phyloP scores from a whole-genome alignment of 2,113 vertebrate species.

The Mungos mungo region DNA sequence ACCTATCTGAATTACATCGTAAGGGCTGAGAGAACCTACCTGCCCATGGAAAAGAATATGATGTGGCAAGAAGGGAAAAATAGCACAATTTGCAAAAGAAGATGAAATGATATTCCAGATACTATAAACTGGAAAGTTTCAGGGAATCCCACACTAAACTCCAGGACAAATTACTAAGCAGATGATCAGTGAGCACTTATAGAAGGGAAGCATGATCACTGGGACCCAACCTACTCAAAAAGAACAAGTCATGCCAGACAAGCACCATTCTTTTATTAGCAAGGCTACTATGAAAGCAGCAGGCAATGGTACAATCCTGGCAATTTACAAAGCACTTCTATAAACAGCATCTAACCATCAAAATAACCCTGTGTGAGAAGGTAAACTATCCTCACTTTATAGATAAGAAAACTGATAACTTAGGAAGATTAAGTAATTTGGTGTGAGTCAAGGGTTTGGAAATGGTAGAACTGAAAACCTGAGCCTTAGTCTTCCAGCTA shows the following conservation, averaged over 20 bases:
- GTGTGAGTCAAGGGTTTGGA: constrained; percentile 10
- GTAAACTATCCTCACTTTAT: constrained; percentile 3
- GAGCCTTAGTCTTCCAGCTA: not conserved
- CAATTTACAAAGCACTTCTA: constrained; percentile 2
- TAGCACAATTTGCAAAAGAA: constrained; percentile 18
- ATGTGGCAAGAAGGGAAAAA: constrained; percentile 11
- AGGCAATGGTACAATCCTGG: not conserved
- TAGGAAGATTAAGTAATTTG: constrained; percentile 45
- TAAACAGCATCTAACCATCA: constrained; percentile 37
- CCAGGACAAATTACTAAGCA: constrained; percentile 40
- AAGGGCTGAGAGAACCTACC: not conserved
- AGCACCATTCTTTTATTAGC: constrained; percentile 44
- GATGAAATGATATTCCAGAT: constrained; percentile 34
- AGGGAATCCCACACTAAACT: constrained; percentile 53
- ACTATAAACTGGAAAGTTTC: not conserved
- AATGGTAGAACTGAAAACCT: constrained; percentile 15
- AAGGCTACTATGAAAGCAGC: not conserved
- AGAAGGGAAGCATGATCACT: not conserved
- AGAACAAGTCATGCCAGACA: constrained; percentile 14
- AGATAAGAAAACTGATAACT: constrained; percentile 29
- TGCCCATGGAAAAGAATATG: not conserved
- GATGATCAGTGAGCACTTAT: not conserved
- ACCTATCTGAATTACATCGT: not conserved
- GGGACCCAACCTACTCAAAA: constrained; percentile 30
- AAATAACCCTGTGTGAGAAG: not conserved